These are phyloP conservation scores for Pheosia tremula DNA, from an alignment of 2,888 invertebrate genomes.

Conservation along the genomic window DNA sequence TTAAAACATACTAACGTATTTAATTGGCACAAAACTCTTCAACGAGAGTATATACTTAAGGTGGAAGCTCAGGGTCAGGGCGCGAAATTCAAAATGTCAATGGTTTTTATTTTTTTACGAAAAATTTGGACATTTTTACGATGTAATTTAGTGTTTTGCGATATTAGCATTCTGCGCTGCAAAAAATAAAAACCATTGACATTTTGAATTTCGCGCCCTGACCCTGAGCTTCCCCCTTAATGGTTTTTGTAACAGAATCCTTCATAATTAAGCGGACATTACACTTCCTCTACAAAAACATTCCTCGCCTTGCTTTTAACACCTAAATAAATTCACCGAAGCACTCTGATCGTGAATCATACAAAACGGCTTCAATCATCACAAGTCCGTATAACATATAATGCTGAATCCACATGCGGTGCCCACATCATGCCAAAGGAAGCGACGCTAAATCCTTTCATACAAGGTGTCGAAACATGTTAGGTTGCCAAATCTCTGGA, in stretches of 20 bases:
- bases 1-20: neutral
- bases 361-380: neutral
- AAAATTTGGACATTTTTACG: no score
- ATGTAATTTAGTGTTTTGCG: no score
- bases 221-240: no score
- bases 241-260: neutral
- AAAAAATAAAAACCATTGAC: no score
- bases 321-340: neutral
- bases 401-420: neutral
- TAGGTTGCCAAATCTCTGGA: constrained; percentile 65
- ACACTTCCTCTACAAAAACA: constrained; percentile 5
- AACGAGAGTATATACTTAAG: neutral
- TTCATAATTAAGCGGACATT: constrained; percentile 7
- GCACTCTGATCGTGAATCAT: neutral
- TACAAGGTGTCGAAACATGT: constrained; percentile 59
- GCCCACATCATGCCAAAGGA: constrained; percentile 44
- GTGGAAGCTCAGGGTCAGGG: no score
- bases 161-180: no score
- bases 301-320: neutral
- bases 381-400: neutral
- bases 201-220: no score
- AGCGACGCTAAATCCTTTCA: constrained; percentile 57
- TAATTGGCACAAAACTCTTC: neutral
- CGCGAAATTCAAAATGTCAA: no score
- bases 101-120: no score